These are phyloP conservation scores for Anastrepha ludens DNA, from an alignment of 1,140 invertebrate genomes.

Conservation along the genomic window DNA sequence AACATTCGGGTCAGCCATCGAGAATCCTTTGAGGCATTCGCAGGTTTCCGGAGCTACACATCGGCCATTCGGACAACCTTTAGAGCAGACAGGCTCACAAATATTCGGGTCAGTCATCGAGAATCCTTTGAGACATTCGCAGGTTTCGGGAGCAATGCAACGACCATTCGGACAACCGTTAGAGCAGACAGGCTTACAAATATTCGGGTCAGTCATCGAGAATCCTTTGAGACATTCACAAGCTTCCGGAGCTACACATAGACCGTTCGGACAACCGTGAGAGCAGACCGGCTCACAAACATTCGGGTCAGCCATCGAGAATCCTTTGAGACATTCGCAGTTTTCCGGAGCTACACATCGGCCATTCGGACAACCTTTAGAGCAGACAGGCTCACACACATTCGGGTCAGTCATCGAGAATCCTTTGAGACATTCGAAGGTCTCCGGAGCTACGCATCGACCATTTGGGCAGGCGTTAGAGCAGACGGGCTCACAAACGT, in stretches of 20 bases:
- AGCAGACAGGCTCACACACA: background rate
- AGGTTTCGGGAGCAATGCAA: conserved; percentile 64
- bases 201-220: no score
- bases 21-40: background rate
- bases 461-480: background rate
- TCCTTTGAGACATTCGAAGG: background rate
- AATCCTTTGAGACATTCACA: background rate
- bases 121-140: background rate
- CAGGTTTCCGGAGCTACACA: background rate
- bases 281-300: background rate
- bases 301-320: background rate
- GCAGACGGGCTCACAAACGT: background rate
- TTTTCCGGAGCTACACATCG: background rate
- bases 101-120: background rate
- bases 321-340: background rate
- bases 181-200: conserved; percentile 32
- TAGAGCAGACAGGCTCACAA: background rate
- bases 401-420: background rate
- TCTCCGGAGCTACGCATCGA: background rate
- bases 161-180: conserved; percentile 65
- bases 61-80: background rate
- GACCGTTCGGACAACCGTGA: background rate
- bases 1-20: no score
- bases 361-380: background rate
- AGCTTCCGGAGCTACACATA: background rate